Conservation (phyloP, 2,113 vertebrate genomes). For the Gorilla gorilla region DNA sequence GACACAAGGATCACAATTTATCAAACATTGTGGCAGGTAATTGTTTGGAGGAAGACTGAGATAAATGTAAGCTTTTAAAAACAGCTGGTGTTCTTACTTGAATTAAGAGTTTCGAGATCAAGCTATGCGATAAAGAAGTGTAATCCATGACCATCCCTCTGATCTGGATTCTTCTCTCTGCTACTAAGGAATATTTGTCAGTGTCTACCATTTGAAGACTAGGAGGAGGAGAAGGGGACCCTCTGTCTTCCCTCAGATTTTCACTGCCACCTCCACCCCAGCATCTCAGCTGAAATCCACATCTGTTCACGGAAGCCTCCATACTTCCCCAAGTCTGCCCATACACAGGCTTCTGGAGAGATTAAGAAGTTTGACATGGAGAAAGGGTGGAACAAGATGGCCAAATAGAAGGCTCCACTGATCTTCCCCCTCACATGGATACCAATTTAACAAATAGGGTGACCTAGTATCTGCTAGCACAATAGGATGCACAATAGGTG, state of each 20-base stretch:
- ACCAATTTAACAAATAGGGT: too few relatives aligned
- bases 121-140: not conserved
- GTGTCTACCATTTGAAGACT: not conserved
- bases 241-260: not conserved
- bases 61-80: not conserved
- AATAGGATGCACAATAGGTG: too few relatives aligned
- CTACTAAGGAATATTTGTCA: not conserved
- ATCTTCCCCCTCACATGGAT: too few relatives aligned
- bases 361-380: not conserved
- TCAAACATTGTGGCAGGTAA: not conserved
- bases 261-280: not conserved
- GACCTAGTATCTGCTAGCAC: too few relatives aligned
- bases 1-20: not conserved
- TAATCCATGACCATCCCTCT: not conserved
- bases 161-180: not conserved
- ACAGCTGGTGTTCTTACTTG: not conserved
- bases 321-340: not conserved
- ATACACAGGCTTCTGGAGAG: not conserved
- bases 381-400: too few relatives aligned
- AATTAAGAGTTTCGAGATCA: slow-evolving; percentile 22
- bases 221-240: not conserved
- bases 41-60: not conserved
- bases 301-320: not conserved
- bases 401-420: too few relatives aligned
- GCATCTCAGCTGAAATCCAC: not conserved